Base-by-base conservation (phyloP, 2,113 vertebrate genomes). In the Romanogobio albipinnatus region DNA sequence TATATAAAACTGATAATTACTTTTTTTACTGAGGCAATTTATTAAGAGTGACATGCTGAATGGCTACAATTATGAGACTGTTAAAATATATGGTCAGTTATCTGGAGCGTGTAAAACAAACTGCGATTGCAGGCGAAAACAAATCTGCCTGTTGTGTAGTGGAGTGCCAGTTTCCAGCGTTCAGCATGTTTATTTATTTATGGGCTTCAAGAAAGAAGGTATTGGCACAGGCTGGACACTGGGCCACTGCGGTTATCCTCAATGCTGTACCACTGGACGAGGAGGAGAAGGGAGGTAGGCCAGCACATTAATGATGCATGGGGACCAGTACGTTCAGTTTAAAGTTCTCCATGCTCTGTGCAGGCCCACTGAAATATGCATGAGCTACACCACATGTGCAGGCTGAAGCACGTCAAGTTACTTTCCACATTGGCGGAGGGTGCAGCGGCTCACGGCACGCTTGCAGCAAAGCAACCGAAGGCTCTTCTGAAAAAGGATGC, bases 151-250 rank as follows among this genome's bases (percentile, higher is more conserved):
- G 87, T 86, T 91, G 90, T 91, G 36, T 90, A 91, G 64, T 85
- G 83, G 80, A 83, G 84, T 88, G 85, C 84, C 47, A 87, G 88
- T 90, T 88, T 87, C 86, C 89, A 85, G 68, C 81, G 84, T 87
- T 91, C 89, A 39, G 85, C 77, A 85, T 92, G 86, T 90, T 94
- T 87, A 93, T 90, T 94, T 94, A 94, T 94, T 94, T 89, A 95
- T 94, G 85, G 87, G 89, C 85, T 87, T 82, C 66, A 83, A 68
- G 86, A 81, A 45, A 86, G 76, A 84, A 81, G 85, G 81, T 61
- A 68, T 76, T 33, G 81, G 77, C 49, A 78, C 29, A 77, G 85
- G 64, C 81, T 68, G 73, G 86, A 90, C 85, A 91, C 74, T 61
- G 70, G 83, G 87, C 87, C 85, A 84, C 82, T 84, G 86, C 88